These are phyloP conservation scores for Bradypodion ventrale DNA, from an alignment of 2,797 vertebrate species.

Conservation along the genomic window DNA sequence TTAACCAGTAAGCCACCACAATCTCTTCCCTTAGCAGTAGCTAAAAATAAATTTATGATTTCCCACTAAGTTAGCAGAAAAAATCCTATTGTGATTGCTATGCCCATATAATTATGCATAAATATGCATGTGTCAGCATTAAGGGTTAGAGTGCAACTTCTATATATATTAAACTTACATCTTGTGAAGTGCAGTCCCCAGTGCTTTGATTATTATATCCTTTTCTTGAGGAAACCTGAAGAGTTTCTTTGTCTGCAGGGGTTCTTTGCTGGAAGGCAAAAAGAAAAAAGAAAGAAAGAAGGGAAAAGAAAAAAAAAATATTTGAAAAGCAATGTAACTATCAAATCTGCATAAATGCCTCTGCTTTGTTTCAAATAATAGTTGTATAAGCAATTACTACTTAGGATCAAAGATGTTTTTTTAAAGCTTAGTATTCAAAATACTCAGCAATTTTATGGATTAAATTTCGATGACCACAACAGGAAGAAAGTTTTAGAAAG, in stretches of 20 bases:
- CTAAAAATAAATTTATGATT: neutral
- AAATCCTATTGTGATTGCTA: neutral
- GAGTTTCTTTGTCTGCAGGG: constrained; percentile 53
- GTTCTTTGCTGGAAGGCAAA: constrained; percentile 43
- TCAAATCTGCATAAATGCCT: neutral
- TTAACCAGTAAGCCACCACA: too few relatives aligned
- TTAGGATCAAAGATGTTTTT: neutral
- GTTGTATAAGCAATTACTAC: constrained; percentile 1
- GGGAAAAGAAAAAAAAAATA: neutral
- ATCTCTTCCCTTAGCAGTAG: too few relatives aligned
- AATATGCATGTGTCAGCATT: fast-evolving
- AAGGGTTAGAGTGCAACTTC: neutral
- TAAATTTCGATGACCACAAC: neutral
- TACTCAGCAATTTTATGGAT: neutral
- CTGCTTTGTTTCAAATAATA: neutral
- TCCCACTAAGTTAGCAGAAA: neutral
- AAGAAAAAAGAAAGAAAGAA: too few relatives aligned
- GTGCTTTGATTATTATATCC: constrained; percentile 60
- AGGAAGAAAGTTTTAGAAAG: neutral
- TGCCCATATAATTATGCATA: neutral
- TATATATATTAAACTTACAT: constrained; percentile 68
- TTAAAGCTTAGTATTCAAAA: neutral
- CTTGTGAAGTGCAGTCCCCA: constrained; percentile 66
- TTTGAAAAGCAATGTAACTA: neutral
- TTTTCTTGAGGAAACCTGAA: constrained; percentile 49